These are phyloP conservation scores for Gryllus bimaculatus DNA, from an alignment of 1,140 invertebrate species.

Conservation along the genomic window DNA sequence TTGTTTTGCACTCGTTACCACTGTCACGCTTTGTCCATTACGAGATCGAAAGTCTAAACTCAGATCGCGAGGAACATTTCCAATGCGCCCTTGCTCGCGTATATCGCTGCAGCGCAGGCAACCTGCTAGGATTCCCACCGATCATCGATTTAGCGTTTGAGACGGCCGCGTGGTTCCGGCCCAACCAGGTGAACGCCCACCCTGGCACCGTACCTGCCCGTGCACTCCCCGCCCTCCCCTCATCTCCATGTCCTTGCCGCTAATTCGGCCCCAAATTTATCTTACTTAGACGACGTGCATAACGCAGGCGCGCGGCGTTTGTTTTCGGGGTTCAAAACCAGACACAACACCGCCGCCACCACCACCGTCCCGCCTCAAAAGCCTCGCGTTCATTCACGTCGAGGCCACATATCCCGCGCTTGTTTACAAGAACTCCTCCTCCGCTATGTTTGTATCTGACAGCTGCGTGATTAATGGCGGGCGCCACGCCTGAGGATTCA, in stretches of 20 bases:
- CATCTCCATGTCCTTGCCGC: not conserved
- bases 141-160: too few relatives aligned
- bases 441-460: not conserved
- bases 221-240: not conserved
- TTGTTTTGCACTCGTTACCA: too few relatives aligned
- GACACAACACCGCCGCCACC: not conserved
- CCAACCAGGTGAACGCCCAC: not conserved
- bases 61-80: too few relatives aligned
- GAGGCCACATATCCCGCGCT: not conserved
- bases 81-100: too few relatives aligned
- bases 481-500: not conserved
- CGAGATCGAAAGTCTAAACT: too few relatives aligned
- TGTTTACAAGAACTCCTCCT: not conserved
- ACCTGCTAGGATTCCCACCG: too few relatives aligned
- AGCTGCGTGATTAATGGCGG: not conserved
- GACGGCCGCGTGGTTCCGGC: too few relatives aligned
- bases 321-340: not conserved
- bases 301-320: not conserved
- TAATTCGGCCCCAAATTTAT: not conserved
- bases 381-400: not conserved
- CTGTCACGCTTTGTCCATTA: too few relatives aligned
- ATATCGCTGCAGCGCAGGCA: too few relatives aligned
- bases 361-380: not conserved
- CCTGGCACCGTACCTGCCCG: not conserved
- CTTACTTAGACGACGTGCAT: not conserved